A percentile compares a stretch with the other conserved stretches of the same genome.
Evolutionary conservation across 2,888 invertebrate genomes (phyloP).

Genomic region (Ditylenchus weischeri): DNA sequence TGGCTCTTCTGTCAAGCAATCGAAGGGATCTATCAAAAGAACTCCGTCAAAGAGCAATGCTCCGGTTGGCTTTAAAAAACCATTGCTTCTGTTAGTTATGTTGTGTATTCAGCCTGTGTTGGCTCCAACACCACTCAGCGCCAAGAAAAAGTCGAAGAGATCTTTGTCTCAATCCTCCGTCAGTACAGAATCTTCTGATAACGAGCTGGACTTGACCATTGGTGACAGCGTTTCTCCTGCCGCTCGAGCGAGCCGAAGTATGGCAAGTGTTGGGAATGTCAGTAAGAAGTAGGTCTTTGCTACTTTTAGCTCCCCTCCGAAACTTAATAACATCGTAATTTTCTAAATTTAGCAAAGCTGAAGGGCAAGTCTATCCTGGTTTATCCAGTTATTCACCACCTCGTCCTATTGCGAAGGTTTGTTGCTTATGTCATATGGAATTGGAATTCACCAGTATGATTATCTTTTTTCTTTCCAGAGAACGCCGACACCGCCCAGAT

Average conservation of each 20-base stretch:
- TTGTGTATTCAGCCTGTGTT: background rate
- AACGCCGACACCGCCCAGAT: conserved; percentile 14
- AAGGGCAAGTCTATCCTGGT: background rate
- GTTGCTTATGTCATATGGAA: too few species aligned
- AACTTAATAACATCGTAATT: background rate
- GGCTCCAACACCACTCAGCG: conserved; percentile 9
- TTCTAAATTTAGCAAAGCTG: background rate
- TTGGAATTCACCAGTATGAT: too few species aligned
- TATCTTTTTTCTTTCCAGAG: background rate
- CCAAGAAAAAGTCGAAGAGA: conserved; percentile 4
- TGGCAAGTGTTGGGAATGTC: too few species aligned
- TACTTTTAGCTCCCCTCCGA: background rate
- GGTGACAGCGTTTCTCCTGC: background rate
- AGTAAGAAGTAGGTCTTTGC: conserved; percentile 8
- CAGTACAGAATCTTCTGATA: conserved; percentile 14
- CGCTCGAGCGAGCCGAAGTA: background rate
- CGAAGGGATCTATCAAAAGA: conserved; percentile 3
- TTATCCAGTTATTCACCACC: conserved; percentile 11
- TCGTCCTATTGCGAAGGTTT: conserved; percentile 4
- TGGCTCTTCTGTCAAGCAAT: conserved; percentile 9
- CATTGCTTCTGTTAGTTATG: too few species aligned
- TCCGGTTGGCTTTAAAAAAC: background rate
- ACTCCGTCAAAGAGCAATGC: background rate
- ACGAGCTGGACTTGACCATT: conserved; percentile 14
- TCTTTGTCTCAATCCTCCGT: conserved; percentile 4